Evolutionary conservation across 2,888 invertebrate genomes (phyloP).

Genomic region (Acrobasis repandana): DNA sequence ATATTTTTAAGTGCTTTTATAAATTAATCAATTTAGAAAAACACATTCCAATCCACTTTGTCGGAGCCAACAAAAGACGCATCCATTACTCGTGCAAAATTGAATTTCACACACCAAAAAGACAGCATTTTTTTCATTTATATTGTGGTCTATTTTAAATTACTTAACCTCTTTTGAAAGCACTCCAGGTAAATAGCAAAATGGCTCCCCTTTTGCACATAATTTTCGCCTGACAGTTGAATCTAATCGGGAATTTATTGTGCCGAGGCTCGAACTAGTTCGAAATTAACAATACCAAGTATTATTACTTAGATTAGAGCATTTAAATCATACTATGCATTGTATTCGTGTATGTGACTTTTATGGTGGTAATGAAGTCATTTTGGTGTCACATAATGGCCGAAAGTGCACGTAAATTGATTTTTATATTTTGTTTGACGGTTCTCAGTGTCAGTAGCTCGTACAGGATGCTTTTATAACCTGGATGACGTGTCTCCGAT

Average conservation of each 20-base stretch:
- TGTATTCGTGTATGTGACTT: conserved; percentile 51
- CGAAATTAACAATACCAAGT: conserved; percentile 75
- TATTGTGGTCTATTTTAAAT: conserved; percentile 77
- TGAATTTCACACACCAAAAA: conserved; percentile 66
- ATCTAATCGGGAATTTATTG: conserved; percentile 81
- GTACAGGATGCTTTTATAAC: conserved; percentile 65
- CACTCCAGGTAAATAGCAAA: conserved; percentile 76
- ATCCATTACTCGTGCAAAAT: conserved; percentile 61
- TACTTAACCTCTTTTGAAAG: conserved; percentile 53
- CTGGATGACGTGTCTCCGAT: conserved; percentile 64
- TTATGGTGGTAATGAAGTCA: conserved; percentile 77
- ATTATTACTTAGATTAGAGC: conserved; percentile 66
- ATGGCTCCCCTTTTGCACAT: conserved; percentile 62
- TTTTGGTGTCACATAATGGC: conserved; percentile 68
- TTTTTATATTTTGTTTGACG: conserved; percentile 83
- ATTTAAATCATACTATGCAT: conserved; percentile 62
- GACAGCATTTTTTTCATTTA: conserved; percentile 49
- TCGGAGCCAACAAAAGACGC: conserved; percentile 59
- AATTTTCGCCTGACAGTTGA: conserved; percentile 71
- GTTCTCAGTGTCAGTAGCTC: conserved; percentile 45
- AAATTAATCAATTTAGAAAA: conserved; percentile 20
- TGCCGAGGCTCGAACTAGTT: conserved; percentile 68
- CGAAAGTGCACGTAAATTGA: conserved; percentile 70
- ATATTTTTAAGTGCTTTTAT: conserved; percentile 8
- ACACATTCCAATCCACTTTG: conserved; percentile 50